Percentiles rank a stretch among this genome's conserved stretches.
phyloP scores from a whole-genome alignment of 37 sponge, comb jelly and placozoan species.

The Spongia lamella region DNA sequence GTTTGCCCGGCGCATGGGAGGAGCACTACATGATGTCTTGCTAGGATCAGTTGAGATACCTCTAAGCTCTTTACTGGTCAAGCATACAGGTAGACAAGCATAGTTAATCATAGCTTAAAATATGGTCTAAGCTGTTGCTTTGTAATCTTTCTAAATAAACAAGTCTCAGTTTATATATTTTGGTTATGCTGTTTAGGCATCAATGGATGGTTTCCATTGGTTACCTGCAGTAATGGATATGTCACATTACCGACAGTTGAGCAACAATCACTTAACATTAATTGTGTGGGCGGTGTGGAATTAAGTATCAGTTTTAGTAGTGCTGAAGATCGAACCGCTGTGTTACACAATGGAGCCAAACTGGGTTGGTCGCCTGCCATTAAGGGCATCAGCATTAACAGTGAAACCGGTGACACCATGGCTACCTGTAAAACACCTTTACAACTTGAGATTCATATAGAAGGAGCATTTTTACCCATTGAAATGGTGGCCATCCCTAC shows the following conservation, averaged over 20 bases:
- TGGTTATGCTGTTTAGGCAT: slow-evolving; percentile 26
- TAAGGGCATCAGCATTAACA: not conserved
- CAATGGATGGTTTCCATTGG: slow-evolving; percentile 64
- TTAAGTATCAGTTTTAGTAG: slow-evolving; percentile 43
- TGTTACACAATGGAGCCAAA: slow-evolving; percentile 18
- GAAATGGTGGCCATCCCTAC: slow-evolving; percentile 5
- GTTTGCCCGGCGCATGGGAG: slow-evolving; percentile 14
- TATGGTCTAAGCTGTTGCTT: no score
- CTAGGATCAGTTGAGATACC: slow-evolving; percentile 56
- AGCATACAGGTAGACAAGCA: slow-evolving; percentile 53
- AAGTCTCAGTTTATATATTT: no score
- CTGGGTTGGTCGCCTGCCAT: slow-evolving; percentile 40
- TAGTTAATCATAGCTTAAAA: no score
- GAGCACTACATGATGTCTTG: slow-evolving; percentile 41
- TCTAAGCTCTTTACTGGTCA: slow-evolving; percentile 31
- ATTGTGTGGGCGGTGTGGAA: slow-evolving; percentile 70
- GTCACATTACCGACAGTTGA: not conserved
- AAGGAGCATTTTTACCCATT: slow-evolving; percentile 12
- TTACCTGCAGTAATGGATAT: not conserved
- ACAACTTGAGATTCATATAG: slow-evolving; percentile 17
- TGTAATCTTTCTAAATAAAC: no score
- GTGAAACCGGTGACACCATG: not conserved
- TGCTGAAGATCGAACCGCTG: slow-evolving; percentile 35
- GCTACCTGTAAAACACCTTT: not conserved
- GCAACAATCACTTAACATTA: not conserved